phyloP scores from a whole-genome alignment of 2,797 vertebrate genomes.

The Lutjanus argentimaculatus region DNA sequence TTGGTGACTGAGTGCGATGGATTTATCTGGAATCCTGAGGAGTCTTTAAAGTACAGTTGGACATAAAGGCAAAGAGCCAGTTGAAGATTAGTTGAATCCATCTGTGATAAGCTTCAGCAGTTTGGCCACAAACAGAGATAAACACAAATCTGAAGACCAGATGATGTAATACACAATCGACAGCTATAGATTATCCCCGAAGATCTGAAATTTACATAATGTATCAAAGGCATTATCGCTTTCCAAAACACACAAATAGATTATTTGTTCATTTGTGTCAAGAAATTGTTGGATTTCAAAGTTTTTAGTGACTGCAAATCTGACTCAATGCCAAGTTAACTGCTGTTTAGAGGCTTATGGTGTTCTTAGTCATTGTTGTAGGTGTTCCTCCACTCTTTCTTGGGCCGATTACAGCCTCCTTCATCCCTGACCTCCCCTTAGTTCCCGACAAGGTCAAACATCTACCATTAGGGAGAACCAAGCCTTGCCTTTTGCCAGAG shows the following conservation, averaged over 20 bases:
- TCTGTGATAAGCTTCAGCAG: slow-evolving; percentile 78
- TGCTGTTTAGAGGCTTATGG: slow-evolving; percentile 11
- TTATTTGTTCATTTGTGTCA: slow-evolving; percentile 15
- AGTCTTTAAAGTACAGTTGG: slow-evolving; percentile 81
- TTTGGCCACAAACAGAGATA: slow-evolving; percentile 80
- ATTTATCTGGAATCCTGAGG: slow-evolving; percentile 80
- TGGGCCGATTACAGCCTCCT: slow-evolving; percentile 62
- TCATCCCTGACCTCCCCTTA: slow-evolving; percentile 80
- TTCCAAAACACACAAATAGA: slow-evolving; percentile 45
- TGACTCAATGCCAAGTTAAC: neutral
- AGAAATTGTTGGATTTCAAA: slow-evolving; percentile 21
- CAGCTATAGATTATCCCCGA: slow-evolving; percentile 69
- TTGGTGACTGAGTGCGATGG: slow-evolving; percentile 78
- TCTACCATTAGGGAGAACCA: slow-evolving; percentile 83
- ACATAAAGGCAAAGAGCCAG: slow-evolving; percentile 77
- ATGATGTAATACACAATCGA: slow-evolving; percentile 70
- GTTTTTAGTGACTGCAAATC: slow-evolving; percentile 15
- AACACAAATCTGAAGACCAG: slow-evolving; percentile 77
- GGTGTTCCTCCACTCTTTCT: slow-evolving; percentile 56
- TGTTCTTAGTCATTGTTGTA: slow-evolving; percentile 38
- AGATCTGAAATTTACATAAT: slow-evolving; percentile 59
- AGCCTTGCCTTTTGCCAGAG: slow-evolving; percentile 68
- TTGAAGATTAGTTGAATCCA: slow-evolving; percentile 80
- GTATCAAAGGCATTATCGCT: slow-evolving; percentile 47
- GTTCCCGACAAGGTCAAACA: slow-evolving; percentile 85